Evolutionary conservation across 2,888 invertebrate genomes (phyloP).

Genomic region (Caenorhabditis zanzibari): DNA sequence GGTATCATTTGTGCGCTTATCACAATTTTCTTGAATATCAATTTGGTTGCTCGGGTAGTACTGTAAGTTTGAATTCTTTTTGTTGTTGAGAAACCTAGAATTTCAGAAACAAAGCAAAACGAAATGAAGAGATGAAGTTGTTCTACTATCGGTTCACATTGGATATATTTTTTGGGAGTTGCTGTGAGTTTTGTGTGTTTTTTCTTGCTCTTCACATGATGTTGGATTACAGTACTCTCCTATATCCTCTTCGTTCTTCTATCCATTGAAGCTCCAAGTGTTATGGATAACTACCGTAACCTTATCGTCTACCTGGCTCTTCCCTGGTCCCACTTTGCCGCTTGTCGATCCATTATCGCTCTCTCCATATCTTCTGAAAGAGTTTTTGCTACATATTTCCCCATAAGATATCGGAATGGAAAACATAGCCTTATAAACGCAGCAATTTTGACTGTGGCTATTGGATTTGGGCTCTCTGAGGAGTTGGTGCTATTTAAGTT

Average conservation of each 20-base stretch:
- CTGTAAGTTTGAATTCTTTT: slow-evolving; percentile 8
- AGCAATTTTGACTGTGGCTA: not conserved
- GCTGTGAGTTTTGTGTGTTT: slow-evolving; percentile 10
- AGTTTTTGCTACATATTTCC: slow-evolving; percentile 23
- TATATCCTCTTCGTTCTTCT: slow-evolving; percentile 20
- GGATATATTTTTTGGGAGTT: slow-evolving; percentile 1
- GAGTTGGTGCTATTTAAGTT: slow-evolving; percentile 3
- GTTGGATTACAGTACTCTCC: slow-evolving; percentile 21
- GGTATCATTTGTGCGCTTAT: slow-evolving; percentile 38
- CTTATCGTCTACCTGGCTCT: slow-evolving; percentile 29
- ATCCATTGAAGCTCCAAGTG: not conserved
- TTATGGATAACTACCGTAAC: not conserved
- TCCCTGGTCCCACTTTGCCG: slow-evolving; percentile 35
- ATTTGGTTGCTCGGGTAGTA: slow-evolving; percentile 27
- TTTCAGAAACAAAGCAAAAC: slow-evolving; percentile 13
- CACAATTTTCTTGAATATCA: slow-evolving; percentile 27
- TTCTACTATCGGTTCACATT: slow-evolving; percentile 19
- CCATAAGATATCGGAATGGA: not conserved
- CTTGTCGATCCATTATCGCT: slow-evolving; percentile 30
- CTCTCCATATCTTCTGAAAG: slow-evolving; percentile 23
- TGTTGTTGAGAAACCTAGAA: not conserved
- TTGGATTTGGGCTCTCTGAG: not conserved
- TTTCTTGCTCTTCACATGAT: no score
- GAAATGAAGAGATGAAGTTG: slow-evolving; percentile 11
- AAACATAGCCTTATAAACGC: not conserved